Conservation (phyloP, 2,113 vertebrate genomes). For the Entelurus aequoreus region DNA sequence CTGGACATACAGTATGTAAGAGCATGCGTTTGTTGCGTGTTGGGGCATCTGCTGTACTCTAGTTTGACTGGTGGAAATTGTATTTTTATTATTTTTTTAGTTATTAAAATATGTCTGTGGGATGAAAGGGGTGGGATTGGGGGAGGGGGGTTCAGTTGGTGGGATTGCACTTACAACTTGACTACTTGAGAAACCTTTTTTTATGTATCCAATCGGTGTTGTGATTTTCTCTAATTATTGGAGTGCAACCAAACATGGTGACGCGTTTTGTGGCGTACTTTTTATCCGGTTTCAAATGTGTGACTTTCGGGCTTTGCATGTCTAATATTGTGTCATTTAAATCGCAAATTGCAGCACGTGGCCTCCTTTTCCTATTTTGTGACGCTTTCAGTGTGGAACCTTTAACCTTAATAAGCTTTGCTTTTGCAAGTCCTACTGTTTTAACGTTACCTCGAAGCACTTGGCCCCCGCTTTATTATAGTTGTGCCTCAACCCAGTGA, state of each 20-base stretch:
- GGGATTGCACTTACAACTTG: slow-evolving; percentile 63
- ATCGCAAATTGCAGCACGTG: slow-evolving; percentile 15
- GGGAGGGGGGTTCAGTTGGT: not conserved
- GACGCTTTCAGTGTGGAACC: slow-evolving; percentile 46
- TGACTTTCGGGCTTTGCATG: slow-evolving; percentile 55
- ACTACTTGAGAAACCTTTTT: slow-evolving; percentile 63
- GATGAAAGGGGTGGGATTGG: slow-evolving; percentile 1
- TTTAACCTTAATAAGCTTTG: slow-evolving; percentile 53
- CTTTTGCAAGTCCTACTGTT: slow-evolving; percentile 63
- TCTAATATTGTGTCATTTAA: slow-evolving; percentile 24
- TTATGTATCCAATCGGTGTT: slow-evolving; percentile 40
- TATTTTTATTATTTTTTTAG: slow-evolving; percentile 44
- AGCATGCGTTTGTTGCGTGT: slow-evolving; percentile 38
- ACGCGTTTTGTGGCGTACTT: slow-evolving; percentile 28
- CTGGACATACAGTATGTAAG: slow-evolving; percentile 47
- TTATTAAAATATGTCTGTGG: slow-evolving; percentile 51
- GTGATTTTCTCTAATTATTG: slow-evolving; percentile 44
- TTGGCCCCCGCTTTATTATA: slow-evolving; percentile 56
- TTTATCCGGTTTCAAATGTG: slow-evolving; percentile 33
- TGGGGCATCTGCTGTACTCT: slow-evolving; percentile 59
- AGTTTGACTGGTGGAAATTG: slow-evolving; percentile 49
- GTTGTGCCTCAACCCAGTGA: slow-evolving; percentile 70
- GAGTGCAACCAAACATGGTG: slow-evolving; percentile 57
- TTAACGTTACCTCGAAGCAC: slow-evolving; percentile 58
- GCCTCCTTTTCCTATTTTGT: slow-evolving; percentile 40